Base-by-base conservation (phyloP, 2,113 vertebrate genomes). In the Pseudorhombus dupliciocellatus region DNA sequence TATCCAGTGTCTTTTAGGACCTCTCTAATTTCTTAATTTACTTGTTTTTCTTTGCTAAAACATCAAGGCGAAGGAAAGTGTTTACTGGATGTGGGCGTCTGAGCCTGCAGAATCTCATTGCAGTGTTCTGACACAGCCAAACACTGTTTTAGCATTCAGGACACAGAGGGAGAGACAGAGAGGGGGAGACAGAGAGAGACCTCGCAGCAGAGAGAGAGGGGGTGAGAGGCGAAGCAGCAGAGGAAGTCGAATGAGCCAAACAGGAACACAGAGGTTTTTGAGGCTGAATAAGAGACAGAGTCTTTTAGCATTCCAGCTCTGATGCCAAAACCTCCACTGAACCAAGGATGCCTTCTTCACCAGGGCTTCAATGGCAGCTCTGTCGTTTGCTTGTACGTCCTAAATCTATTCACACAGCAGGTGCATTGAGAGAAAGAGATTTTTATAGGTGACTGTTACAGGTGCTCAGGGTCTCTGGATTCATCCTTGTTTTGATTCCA, bases 241-340 rank as follows among this genome's bases (percentile, higher is more conserved):
- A 91, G 91, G 91, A 92, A 92, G 86, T 80, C 31, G 70, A 86
- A 81, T 70, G 88, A 90, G 91, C 91, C 91, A 92, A 88, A 86
- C 80, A 86, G 86, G 86, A 90, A 92, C 88, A 92, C 81, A 79
- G 88, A 82, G 87, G 73, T 65, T 84, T 90, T 89, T 91, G 77
- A 87, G 67, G 73, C 73, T 85, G 80, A 84, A 86, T 63, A 81
- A 85, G 83, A 89, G 76, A 91, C 84, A 78, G 79, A 69, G 66
- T 79, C 78, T 89, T 77, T 90, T 76, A 80, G 66, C 77, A 81
- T 89, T 83, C 57, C 20, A 69, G 67, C 78, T 86, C 76, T 77
- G 81, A 89, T 84, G 90, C 88, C 88, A 89, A 82, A 87, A 74
- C 84, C 55, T 83, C 73, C 70, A 50, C 81, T 57, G 69, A 88